These are phyloP conservation scores for Orbicella faveolata DNA, from an alignment of 64 coral and sea anemone genomes.

Conservation along the genomic window DNA sequence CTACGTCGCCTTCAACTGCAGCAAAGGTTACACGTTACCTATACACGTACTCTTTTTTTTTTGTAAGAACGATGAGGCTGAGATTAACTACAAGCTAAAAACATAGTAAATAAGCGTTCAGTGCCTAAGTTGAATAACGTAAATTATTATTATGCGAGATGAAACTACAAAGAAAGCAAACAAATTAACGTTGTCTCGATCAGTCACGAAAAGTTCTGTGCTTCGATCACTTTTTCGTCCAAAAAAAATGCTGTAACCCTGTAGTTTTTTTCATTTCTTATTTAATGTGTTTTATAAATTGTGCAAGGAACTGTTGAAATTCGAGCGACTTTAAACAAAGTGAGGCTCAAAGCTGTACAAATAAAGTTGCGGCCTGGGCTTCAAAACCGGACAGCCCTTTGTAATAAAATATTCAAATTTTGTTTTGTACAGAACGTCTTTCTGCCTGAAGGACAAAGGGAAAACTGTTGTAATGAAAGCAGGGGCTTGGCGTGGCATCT, in stretches of 20 bases:
- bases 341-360: background rate
- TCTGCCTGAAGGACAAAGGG: background rate
- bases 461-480: background rate
- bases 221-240: too few relatives aligned
- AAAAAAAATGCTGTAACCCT: too few relatives aligned
- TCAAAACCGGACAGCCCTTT: too few relatives aligned
- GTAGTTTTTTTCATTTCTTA: background rate
- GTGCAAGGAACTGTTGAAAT: background rate
- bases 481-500: background rate
- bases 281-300: slow-evolving; percentile 10
- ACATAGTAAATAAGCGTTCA: too few relatives aligned
- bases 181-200: background rate
- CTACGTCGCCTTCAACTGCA: background rate
- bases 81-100: too few relatives aligned
- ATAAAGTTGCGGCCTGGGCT: background rate
- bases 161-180: background rate
- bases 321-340: background rate
- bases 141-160: too few relatives aligned
- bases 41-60: background rate
- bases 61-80: too few relatives aligned
- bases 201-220: background rate
- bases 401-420: too few relatives aligned
- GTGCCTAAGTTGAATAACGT: too few relatives aligned
- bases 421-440: background rate
- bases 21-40: background rate